Percentiles rank a stretch among this genome's conserved stretches.
These are phyloP conservation scores for Bibio marci DNA, from an alignment of 2,888 invertebrate genomes.

Conservation along the genomic window DNA sequence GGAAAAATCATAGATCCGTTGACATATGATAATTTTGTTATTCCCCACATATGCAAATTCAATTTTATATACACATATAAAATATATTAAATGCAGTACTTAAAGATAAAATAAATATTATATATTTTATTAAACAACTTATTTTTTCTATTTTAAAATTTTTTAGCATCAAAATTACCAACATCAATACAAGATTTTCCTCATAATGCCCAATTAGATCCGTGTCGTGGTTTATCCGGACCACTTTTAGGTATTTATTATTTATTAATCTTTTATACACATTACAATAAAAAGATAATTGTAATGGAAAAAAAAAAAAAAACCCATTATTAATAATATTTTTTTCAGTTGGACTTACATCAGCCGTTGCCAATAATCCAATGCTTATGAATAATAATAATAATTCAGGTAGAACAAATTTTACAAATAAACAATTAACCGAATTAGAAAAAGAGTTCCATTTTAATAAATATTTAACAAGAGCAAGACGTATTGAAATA, in stretches of 20 bases:
- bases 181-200: slow-evolving; percentile 37
- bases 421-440: slow-evolving; percentile 97
- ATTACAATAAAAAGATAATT: neutral
- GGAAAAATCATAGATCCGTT: too few species aligned
- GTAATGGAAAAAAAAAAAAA: neutral
- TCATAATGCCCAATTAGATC: slow-evolving; percentile 23
- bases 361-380: slow-evolving; percentile 2
- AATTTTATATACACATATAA: too few species aligned
- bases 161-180: slow-evolving; percentile 47
- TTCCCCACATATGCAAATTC: too few species aligned
- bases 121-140: too few species aligned
- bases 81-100: too few species aligned
- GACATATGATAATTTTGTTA: too few species aligned
- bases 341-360: slow-evolving; percentile 26
- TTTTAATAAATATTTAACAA: slow-evolving; percentile 95
- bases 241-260: slow-evolving; percentile 2
- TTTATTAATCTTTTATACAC: neutral
- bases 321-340: neutral
- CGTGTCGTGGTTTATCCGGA: slow-evolving; percentile 21
- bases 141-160: slow-evolving; percentile 2
- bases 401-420: slow-evolving; percentile 91
- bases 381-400: slow-evolving; percentile 35
- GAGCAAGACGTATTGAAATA: slow-evolving; percentile 93
- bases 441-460: slow-evolving; percentile 99
- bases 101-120: too few species aligned